Evolutionary conservation across 2,113 vertebrate species (phyloP), one percentile per base, ranked within the genome.

Genomic region (Clinocottus analis): DNA sequence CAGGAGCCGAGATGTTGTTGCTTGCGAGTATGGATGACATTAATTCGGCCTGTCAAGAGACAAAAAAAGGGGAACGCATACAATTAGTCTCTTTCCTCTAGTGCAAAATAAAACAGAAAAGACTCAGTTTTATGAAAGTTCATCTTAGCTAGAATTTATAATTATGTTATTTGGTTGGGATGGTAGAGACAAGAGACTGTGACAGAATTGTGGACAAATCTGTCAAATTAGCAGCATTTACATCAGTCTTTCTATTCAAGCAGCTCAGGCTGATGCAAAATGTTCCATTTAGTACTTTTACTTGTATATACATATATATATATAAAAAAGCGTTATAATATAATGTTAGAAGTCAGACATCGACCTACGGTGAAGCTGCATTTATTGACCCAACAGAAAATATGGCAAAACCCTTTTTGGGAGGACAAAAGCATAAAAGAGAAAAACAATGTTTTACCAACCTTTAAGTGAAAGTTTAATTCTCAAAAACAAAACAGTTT

Each of bases 1-100:
- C 77, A 0, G 96, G 83, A 29, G 95, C 83, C 4, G 87, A 35
- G 3, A 97, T 94, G 64, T 96, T 93, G 0, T 94, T 79, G 79
- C 49, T 82, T 63, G 96, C 63, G 0, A 96, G 91, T 79, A 95
- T 85, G 83, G 95, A 79, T 10, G 91, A 81, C 75, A 94, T 82
- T 77, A 95, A 74, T 45, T 93, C 80, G 77, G 93, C 92, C 97
- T 98, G 89, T 37, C 33, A 82, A 86, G 41, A 77, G 29, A 92
- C 84, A 68, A 82, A 72, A 49, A 21, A 58, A 72, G 75, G 12
- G 25, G 7, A 72, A 73, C n/a, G 76, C 69, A 75, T 49, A 55
- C n/a, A 78, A 6, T 76, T 56, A 84, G 17, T 43, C 5, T 12
- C 12, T 63, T 41, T 66, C 7, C 35, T 61, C 14, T 9, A 11